Conservation (phyloP, 1,140 invertebrate genomes). For the Probaryconus sp. region DNA sequence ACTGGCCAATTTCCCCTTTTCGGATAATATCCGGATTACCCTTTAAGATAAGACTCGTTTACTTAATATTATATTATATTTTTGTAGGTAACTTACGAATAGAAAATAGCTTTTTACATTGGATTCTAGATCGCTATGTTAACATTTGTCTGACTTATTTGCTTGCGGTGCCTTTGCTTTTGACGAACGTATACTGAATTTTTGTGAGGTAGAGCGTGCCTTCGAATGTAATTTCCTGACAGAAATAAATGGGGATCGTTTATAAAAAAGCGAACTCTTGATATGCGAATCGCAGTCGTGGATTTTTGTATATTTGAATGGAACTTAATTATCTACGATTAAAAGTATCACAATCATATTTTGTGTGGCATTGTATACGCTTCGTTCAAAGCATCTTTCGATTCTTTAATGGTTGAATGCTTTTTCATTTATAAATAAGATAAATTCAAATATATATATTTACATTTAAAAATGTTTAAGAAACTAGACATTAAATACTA, state of each 20-base stretch:
- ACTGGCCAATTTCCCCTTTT: constrained; percentile 47
- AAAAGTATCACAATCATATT: constrained; percentile 35
- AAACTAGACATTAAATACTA: background rate
- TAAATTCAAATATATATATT: too few relatives aligned
- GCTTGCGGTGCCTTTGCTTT: constrained; percentile 18
- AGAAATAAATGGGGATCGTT: too few relatives aligned
- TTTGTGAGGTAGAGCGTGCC: constrained; percentile 36
- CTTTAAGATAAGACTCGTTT: constrained; percentile 16
- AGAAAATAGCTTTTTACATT: constrained; percentile 52
- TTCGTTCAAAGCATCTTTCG: constrained; percentile 15
- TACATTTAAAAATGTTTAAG: background rate
- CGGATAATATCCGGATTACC: background rate
- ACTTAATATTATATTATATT: constrained; percentile 21
- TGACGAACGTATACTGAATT: constrained; percentile 38
- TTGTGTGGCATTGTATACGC: constrained; percentile 24
- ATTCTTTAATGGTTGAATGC: background rate
- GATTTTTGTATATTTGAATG: constrained; percentile 14
- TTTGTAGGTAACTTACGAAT: constrained; percentile 33
- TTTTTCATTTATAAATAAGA: too few relatives aligned
- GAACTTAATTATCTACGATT: constrained; percentile 27
- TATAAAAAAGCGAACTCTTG: constrained; percentile 6
- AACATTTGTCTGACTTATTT: constrained; percentile 6
- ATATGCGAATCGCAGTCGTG: constrained; percentile 27
- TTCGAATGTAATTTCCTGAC: constrained; percentile 3
- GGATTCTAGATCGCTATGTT: constrained; percentile 27